phyloP scores from a whole-genome alignment of 2,888 invertebrate species.

The Synergus japonicus region DNA sequence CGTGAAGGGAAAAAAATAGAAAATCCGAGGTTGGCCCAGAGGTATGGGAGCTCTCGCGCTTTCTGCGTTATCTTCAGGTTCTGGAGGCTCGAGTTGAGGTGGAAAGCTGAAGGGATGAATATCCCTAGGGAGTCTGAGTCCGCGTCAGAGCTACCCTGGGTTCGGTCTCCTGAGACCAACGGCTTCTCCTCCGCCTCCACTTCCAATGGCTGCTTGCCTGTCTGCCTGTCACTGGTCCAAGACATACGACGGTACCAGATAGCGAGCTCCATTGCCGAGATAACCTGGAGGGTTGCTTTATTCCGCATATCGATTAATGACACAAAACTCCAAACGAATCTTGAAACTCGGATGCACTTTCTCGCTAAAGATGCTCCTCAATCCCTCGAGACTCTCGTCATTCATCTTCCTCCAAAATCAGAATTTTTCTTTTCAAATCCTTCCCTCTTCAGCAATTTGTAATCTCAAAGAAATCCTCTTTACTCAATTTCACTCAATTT shows the following conservation, averaged over 20 bases:
- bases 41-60: slow-evolving; percentile 37
- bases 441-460: too few relatives aligned
- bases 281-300: slow-evolving; percentile 65
- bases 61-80: slow-evolving; percentile 64
- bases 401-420: slow-evolving; percentile 6
- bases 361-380: slow-evolving; percentile 8
- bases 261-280: slow-evolving; percentile 59
- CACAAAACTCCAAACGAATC: slow-evolving; percentile 55
- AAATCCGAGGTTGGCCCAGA: slow-evolving; percentile 9
- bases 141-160: slow-evolving; percentile 73
- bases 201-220: slow-evolving; percentile 60
- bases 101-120: slow-evolving; percentile 54
- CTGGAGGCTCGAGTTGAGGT: slow-evolving; percentile 58
- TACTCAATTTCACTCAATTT: too few relatives aligned
- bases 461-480: too few relatives aligned
- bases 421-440: neutral
- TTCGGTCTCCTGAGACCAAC: slow-evolving; percentile 65
- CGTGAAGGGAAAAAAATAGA: slow-evolving; percentile 16
- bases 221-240: slow-evolving; percentile 69
- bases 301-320: slow-evolving; percentile 69
- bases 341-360: slow-evolving; percentile 20
- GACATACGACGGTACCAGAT: slow-evolving; percentile 68
- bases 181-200: slow-evolving; percentile 58
- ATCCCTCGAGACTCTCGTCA: neutral
- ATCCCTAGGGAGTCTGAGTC: slow-evolving; percentile 73